Evolutionary conservation across 2,888 invertebrate genomes (phyloP), one percentile per base, ranked within the genome.

Genomic region (Nomada lathburiana): DNA sequence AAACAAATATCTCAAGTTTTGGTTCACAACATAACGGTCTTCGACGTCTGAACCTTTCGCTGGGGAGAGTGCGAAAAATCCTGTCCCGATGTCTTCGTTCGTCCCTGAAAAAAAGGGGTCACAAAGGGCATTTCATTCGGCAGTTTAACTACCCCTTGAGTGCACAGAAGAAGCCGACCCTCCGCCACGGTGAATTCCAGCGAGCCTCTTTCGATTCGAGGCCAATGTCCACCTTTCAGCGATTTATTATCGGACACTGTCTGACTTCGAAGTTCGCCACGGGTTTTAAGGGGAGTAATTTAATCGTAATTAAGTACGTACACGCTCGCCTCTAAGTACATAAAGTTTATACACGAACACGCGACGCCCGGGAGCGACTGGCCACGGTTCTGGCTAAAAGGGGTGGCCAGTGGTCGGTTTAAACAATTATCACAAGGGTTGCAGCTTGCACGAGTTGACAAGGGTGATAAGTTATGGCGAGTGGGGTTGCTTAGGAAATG

Each of bases 361-460:
- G 88, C 88, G 57, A 57, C 57, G 57, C n/a, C 82, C 88, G 85
- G 85, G 79, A 83, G 88, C 88, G 87, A 88, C 76, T 84, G 89
- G 29, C 50, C 70, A 88, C 85, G 90, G 90, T 90, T 89, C 86
- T 89, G 90, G 88, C 89, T 89, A 88, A 91, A 72, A 91, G 89
- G 92, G 91, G 88, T 90, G 90, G 89, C 91, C 92, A 90, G 91
- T 89, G 92, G 92, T 92, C 92, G 91, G 91, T 93, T 93, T 93
- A 93, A 93, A 93, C 93, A 93, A 93, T 93, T 93, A 93, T 93
- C 93, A 92, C 93, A 89, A 92, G 93, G 92, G 92, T 91, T 89
- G 89, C 87, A 86, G 88, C 88, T 87, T 87, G 87, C 87, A 87
- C 86, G 88, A 91, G 90, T 90, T 90, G 91, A 90, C 92, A 89